A percentile compares a stretch with the other conserved stretches of the same genome.
These are phyloP conservation scores for Phenacoccus solenopsis DNA, from an alignment of 1,140 invertebrate genomes.

Conservation along the genomic window DNA sequence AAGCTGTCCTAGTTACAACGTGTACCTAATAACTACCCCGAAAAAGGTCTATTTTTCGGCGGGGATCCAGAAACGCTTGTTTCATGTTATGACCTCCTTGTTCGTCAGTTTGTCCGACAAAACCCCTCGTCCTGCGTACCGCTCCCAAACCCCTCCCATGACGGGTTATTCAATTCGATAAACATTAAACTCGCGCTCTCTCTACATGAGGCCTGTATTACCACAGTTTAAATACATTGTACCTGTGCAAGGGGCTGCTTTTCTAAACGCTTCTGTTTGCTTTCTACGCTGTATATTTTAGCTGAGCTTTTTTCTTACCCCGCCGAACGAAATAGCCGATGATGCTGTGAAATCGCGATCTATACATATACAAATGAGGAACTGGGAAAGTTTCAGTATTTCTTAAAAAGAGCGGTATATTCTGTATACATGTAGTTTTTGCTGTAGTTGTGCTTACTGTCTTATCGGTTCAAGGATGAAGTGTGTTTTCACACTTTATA, in stretches of 20 bases:
- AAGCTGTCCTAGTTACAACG: conserved; percentile 20
- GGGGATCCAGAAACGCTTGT: conserved; percentile 22
- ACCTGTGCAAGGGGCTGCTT: neutral
- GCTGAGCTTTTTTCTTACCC: too few species aligned
- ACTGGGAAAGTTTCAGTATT: too few species aligned
- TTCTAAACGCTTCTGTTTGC: neutral
- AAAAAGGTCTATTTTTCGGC: conserved; percentile 23
- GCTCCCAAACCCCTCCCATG: neutral
- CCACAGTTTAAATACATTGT: neutral
- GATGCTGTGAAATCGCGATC: too few species aligned
- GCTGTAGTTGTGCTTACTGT: too few species aligned
- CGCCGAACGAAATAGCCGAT: too few species aligned
- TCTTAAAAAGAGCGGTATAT: too few species aligned
- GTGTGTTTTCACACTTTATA: too few species aligned
- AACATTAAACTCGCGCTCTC: conserved; percentile 1
- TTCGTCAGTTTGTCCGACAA: conserved; percentile 23
- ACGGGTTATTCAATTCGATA: neutral
- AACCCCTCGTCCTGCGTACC: conserved; percentile 16
- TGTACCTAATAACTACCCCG: conserved; percentile 20
- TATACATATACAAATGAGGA: too few species aligned
- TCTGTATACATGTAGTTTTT: too few species aligned
- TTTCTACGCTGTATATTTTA: neutral
- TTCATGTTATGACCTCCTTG: conserved; percentile 22
- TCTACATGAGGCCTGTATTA: neutral
- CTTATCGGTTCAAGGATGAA: too few species aligned